Evolutionary conservation across 2,888 invertebrate species (phyloP), one percentile per base, ranked within the genome.

Genomic region (Idaea straminata): DNA sequence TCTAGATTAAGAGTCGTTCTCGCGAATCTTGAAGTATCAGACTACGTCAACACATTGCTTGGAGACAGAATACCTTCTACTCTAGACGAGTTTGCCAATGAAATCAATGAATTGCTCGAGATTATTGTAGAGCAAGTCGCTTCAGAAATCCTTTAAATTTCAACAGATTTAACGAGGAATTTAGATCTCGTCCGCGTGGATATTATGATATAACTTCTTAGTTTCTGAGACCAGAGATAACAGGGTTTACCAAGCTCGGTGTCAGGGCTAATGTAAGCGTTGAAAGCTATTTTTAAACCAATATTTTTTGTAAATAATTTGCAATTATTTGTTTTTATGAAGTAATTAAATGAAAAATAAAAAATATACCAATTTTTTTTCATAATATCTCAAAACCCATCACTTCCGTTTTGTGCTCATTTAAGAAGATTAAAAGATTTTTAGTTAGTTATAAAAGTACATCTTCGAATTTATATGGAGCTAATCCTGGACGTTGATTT

Each of bases 41-140:
- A 62, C 1, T 10, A 5, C 36, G 2, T 64, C 7, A 71, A 71
- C 15, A 58, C 10, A 5, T 62, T 62, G 13, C 16, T 71, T 6
- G 64, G 64, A 3, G 25, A 25, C 4, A 62, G 0, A 5, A 35
- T 69, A 36, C 66, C 68, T 13, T 7, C 6, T 0, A 58, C 13
- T 5, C 59, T 71, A 0, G 10, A 63, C 0, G 47, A 61, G 0
- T 61, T 36, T 13, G 61, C 64, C 4, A 47, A 13, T 15, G 70
- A 69, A 57, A 64, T 69, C 58, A 67, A 69, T 35, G 15, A 66
- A 58, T 67, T 69, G 4, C 3, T 69, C 5, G 67, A 69, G 36
- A 67, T 69, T 36, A n/a, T 69, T 3, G 61, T 15, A 2, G 15
- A 34, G 5, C 47, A 67, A 4, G 4, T 64, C 13, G 59, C 65